Conservation (phyloP, 1,140 invertebrate species). For the Mycetomoellerius zeteki region DNA sequence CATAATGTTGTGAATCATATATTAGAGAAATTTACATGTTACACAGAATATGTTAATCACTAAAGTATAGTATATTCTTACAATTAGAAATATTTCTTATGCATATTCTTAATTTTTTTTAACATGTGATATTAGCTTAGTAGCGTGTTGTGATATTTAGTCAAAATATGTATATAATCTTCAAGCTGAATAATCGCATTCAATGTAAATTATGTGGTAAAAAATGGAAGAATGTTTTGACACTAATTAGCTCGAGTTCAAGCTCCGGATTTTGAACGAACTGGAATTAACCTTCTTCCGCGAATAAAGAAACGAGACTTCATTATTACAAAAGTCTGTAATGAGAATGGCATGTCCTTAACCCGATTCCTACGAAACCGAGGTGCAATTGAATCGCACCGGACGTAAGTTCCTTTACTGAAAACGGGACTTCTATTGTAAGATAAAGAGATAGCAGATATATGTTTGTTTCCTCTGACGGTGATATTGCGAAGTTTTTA, state of each 20-base stretch:
- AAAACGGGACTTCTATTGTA: slow-evolving; percentile 45
- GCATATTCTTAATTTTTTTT: not conserved
- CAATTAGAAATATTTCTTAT: not conserved
- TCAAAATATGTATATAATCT: not conserved
- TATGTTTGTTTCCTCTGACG: slow-evolving; percentile 20
- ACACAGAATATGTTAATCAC: slow-evolving; percentile 5
- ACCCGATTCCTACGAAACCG: slow-evolving; percentile 46
- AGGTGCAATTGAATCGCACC: slow-evolving; percentile 34
- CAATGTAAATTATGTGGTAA: not conserved
- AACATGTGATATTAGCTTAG: not conserved
- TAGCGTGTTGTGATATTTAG: slow-evolving; percentile 3
- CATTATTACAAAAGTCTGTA: slow-evolving; percentile 53
- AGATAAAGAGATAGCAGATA: not conserved
- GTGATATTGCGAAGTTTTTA: slow-evolving; percentile 17
- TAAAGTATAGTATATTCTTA: not conserved
- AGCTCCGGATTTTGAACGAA: slow-evolving; percentile 24
- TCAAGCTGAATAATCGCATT: not conserved
- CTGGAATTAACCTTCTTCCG: slow-evolving; percentile 35
- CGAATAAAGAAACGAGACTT: slow-evolving; percentile 47
- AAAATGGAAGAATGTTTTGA: slow-evolving; percentile 9
- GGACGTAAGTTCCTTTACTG: slow-evolving; percentile 35
- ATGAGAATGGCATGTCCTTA: slow-evolving; percentile 59
- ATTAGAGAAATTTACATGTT: slow-evolving; percentile 1
- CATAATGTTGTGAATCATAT: not conserved
- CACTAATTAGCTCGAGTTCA: slow-evolving; percentile 39